Evolutionary conservation across 2,797 vertebrate species (phyloP).

Genomic region (Pristis pectinata): DNA sequence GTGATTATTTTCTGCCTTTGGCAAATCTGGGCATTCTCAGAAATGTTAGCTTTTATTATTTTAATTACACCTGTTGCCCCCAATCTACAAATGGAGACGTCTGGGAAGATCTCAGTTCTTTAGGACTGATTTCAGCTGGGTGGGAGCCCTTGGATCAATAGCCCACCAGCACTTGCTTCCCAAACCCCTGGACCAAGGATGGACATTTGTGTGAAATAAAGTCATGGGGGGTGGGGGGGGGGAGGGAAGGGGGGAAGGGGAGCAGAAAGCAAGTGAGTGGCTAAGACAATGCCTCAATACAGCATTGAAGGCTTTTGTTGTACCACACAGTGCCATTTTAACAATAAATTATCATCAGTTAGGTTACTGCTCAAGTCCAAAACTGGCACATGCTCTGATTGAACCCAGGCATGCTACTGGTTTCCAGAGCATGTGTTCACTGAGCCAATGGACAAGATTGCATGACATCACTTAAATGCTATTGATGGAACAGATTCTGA

Average conservation of each 20-base stretch:
- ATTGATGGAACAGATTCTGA: background rate
- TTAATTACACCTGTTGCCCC: too few relatives aligned
- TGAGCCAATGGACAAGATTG: background rate
- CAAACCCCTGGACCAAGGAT: background rate
- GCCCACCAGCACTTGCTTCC: background rate
- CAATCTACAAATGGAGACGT: background rate
- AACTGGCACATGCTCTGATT: background rate
- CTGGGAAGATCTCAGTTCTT: background rate
- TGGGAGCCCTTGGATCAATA: background rate
- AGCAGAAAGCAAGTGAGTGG: background rate
- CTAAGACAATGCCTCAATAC: background rate
- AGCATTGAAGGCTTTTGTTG: background rate
- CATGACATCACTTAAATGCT: background rate
- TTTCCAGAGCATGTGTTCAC: background rate
- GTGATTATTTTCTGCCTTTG: background rate
- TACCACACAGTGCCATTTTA: background rate
- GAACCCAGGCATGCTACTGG: background rate
- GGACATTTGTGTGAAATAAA: background rate
- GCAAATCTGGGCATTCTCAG: background rate
- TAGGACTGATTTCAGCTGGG: background rate
- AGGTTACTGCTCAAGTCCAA: background rate
- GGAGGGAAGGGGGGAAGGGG: too few relatives aligned
- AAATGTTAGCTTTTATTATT: background rate
- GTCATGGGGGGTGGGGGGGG: background rate
- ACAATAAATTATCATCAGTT: background rate